Percentiles rank a stretch among this genome's conserved stretches.
phyloP scores from a whole-genome alignment of 2,113 vertebrate species.

The Lagopus leucura region DNA sequence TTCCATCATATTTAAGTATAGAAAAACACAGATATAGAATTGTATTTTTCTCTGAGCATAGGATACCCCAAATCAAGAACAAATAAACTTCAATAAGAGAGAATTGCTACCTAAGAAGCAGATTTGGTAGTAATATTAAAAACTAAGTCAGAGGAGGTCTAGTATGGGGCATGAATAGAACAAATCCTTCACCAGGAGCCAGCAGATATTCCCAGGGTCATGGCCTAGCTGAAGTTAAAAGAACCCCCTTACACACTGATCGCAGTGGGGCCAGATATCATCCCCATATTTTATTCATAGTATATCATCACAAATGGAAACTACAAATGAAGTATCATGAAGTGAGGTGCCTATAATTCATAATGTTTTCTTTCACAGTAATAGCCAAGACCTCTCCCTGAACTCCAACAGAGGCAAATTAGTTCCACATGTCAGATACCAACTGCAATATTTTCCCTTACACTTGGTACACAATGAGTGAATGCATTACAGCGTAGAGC shows the following conservation, averaged over 20 bases:
- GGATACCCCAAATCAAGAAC: background rate
- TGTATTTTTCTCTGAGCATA: background rate
- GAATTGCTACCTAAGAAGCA: conserved; percentile 35
- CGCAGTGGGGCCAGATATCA: background rate
- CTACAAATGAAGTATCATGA: conserved; percentile 23
- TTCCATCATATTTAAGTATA: background rate
- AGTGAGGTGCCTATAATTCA: background rate
- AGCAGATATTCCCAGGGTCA: conserved; percentile 12
- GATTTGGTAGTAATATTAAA: conserved; percentile 51
- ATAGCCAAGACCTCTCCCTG: conserved; percentile 55
- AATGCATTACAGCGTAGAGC: background rate
- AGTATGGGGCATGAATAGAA: background rate
- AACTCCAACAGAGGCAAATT: conserved; percentile 42
- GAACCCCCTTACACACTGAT: background rate
- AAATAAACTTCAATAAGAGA: conserved; percentile 25
- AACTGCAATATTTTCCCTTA: conserved; percentile 10
- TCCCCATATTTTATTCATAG: conserved; percentile 20
- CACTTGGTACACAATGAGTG: background rate
- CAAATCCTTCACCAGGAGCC: background rate
- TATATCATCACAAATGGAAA: conserved; percentile 15
- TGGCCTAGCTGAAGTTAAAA: background rate
- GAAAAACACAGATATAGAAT: background rate
- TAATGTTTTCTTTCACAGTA: conserved; percentile 29
- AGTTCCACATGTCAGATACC: conserved; percentile 49
- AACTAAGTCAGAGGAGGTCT: conserved; percentile 31